Percentiles rank a stretch among this genome's conserved stretches.
These are phyloP conservation scores for Uropetala carovei DNA, from an alignment of 2,888 invertebrate species.

Conservation along the genomic window DNA sequence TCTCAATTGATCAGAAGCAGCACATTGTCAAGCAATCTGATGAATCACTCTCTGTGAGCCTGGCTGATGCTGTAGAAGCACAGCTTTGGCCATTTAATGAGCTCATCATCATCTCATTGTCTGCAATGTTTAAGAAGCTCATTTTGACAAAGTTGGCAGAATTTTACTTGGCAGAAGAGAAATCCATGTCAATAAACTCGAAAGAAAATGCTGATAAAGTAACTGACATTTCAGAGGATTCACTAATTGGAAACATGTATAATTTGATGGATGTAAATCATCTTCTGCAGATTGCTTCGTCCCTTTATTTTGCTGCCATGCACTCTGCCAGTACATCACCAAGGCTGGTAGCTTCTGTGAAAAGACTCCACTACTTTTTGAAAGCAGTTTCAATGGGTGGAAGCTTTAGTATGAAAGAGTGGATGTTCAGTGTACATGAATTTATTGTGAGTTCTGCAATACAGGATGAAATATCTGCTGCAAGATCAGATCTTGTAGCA, in stretches of 20 bases:
- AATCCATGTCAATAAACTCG: too few relatives aligned
- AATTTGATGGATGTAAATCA: slow-evolving; percentile 20
- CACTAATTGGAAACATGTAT: not conserved
- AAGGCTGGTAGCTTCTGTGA: slow-evolving; percentile 17
- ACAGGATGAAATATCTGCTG: slow-evolving; percentile 19
- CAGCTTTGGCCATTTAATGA: slow-evolving; percentile 33
- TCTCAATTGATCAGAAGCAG: not conserved
- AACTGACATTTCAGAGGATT: not conserved
- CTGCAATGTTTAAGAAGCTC: not conserved
- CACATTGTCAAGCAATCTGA: not conserved
- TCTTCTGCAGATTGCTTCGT: not conserved
- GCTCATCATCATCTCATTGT: not conserved
- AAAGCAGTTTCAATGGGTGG: not conserved
- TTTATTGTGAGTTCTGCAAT: slow-evolving; percentile 14
- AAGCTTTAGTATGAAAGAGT: not conserved
- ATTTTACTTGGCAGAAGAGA: not conserved
- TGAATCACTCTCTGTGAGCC: not conserved
- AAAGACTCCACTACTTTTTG: not conserved
- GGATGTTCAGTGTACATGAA: slow-evolving; percentile 31
- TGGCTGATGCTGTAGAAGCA: slow-evolving; percentile 17
- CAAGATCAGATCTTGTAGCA: not conserved
- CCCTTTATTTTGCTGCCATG: slow-evolving; percentile 17
- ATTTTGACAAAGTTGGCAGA: not conserved
- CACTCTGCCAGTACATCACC: not conserved
- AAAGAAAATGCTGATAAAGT: not conserved